Evolutionary conservation across 2,888 invertebrate species (phyloP).

Genomic region (Nephrotoma appendiculata): DNA sequence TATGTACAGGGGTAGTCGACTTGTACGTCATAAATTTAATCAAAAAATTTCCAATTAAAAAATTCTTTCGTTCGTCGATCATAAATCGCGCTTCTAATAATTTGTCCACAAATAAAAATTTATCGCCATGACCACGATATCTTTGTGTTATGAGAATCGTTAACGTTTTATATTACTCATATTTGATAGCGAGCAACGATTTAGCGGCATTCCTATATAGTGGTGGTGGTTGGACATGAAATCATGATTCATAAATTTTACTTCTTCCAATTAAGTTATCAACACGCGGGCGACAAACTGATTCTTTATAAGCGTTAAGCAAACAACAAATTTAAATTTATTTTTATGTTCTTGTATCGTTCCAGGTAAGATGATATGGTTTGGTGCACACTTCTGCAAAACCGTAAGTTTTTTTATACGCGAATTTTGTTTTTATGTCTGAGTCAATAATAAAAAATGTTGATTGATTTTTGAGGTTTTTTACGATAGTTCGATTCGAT

Average conservation of each 20-base stretch:
- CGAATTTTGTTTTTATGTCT: neutral
- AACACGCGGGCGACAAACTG: too few relatives aligned
- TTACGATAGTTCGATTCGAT: neutral
- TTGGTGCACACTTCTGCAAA: neutral
- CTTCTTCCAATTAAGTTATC: neutral
- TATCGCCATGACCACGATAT: neutral
- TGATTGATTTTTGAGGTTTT: neutral
- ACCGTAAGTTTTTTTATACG: neutral
- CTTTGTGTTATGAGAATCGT: neutral
- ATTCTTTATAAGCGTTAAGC: neutral
- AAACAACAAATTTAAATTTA: neutral
- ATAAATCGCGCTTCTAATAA: neutral
- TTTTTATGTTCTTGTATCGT: neutral
- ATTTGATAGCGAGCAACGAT: neutral
- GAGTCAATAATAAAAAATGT: neutral
- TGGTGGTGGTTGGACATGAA: neutral
- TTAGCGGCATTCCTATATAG: neutral
- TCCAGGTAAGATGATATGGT: neutral
- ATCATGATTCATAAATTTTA: neutral
- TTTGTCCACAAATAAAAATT: neutral
- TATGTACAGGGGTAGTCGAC: neutral
- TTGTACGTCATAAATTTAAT: neutral
- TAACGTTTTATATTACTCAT: neutral
- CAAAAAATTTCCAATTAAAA: neutral
- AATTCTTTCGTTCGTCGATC: neutral